Conservation (phyloP, 2,888 invertebrate genomes). For the Platypus cylindrus region DNA sequence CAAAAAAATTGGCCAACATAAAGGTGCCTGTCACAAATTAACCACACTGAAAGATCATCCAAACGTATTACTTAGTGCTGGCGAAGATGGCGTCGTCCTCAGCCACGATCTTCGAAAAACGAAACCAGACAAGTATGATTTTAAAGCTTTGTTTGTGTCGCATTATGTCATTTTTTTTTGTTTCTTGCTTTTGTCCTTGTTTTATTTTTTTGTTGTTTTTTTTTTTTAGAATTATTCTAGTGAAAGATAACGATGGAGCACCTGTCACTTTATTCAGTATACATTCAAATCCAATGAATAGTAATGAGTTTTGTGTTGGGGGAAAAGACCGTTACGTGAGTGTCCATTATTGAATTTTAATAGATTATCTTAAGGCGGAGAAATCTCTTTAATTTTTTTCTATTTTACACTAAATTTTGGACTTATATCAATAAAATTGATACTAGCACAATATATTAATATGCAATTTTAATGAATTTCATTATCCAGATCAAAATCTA, state of each 20-base stretch:
- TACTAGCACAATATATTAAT: neutral
- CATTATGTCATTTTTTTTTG: neutral
- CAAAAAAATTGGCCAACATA: slow-evolving; percentile 51
- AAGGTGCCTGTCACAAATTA: slow-evolving; percentile 74
- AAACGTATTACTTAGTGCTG: slow-evolving; percentile 69
- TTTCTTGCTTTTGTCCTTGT: neutral
- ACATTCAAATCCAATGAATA: slow-evolving; percentile 65
- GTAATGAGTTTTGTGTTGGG: slow-evolving; percentile 68
- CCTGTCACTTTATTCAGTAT: slow-evolving; percentile 79
- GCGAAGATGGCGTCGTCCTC: slow-evolving; percentile 75
- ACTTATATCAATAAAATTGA: neutral
- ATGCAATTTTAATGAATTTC: neutral
- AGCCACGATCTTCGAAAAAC: slow-evolving; percentile 69
- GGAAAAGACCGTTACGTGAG: slow-evolving; percentile 71
- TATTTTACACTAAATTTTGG: neutral
- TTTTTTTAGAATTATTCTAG: slow-evolving; percentile 40
- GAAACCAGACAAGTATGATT: slow-evolving; percentile 39
- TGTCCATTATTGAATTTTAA: slow-evolving; percentile 40
- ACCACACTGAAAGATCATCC: slow-evolving; percentile 64
- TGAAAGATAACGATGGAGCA: slow-evolving; percentile 42
- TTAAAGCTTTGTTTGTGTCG: neutral
- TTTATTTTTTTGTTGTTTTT: neutral
- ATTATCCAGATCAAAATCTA: slow-evolving; percentile 9
- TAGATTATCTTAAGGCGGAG: too few species aligned
- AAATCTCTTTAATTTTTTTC: neutral